phyloP scores from a whole-genome alignment of 1,140 invertebrate genomes.

The Cheumatopsyche charites region DNA sequence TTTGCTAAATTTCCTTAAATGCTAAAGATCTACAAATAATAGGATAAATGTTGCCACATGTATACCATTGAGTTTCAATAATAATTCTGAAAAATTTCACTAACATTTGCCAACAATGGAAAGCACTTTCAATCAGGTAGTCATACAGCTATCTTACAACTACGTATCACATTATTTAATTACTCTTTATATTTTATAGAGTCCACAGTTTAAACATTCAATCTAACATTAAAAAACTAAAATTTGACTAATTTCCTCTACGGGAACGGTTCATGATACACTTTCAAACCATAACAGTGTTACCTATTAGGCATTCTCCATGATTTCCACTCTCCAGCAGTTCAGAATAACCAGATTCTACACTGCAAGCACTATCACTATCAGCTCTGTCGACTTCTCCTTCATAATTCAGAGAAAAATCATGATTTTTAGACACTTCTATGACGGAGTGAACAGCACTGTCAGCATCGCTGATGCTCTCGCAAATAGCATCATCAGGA shows the following conservation, averaged over 20 bases:
- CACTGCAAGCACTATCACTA: conserved; percentile 63
- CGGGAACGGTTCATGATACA: not conserved
- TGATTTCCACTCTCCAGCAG: conserved; percentile 51
- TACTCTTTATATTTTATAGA: not conserved
- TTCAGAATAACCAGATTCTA: conserved; percentile 65
- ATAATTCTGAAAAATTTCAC: too few relatives aligned
- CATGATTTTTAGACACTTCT: conserved; percentile 39
- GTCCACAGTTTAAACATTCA: not conserved
- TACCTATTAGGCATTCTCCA: conserved; percentile 42
- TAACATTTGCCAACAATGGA: too few relatives aligned
- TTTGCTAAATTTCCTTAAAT: too few relatives aligned
- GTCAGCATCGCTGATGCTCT: not conserved
- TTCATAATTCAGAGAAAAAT: conserved; percentile 55
- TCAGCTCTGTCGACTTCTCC: conserved; percentile 59
- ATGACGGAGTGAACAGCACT: conserved; percentile 26
- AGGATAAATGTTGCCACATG: too few relatives aligned
- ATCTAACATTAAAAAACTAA: not conserved
- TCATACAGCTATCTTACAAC: too few relatives aligned
- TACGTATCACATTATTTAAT: conserved; percentile 1
- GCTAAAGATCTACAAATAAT: too few relatives aligned
- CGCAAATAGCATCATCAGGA: conserved; percentile 44
- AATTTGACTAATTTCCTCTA: conserved; percentile 8
- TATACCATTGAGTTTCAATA: too few relatives aligned
- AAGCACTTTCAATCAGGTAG: too few relatives aligned
- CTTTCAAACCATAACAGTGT: conserved; percentile 41